A percentile compares a stretch with the other conserved stretches of the same genome.
These are phyloP conservation scores for Octonoba sinensis DNA, from an alignment of 2,888 invertebrate genomes.

Conservation along the genomic window DNA sequence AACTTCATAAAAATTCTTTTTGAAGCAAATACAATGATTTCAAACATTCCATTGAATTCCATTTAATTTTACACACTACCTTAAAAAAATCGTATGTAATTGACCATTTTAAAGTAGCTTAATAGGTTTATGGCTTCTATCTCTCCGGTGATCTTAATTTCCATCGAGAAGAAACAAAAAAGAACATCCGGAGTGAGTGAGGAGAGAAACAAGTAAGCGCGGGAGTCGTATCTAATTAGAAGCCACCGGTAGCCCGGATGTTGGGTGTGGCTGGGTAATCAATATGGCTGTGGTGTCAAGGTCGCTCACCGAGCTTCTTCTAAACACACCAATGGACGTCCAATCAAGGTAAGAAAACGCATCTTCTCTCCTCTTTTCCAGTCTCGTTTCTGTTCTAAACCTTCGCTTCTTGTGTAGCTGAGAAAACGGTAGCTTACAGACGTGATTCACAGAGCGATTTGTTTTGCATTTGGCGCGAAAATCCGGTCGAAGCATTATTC, in stretches of 20 bases:
- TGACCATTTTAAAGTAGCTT: too few relatives aligned
- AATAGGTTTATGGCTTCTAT: too few relatives aligned
- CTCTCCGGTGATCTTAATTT: neutral
- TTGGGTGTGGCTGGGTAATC: conserved; percentile 64
- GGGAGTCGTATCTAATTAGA: conserved; percentile 58
- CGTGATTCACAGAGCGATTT: too few relatives aligned
- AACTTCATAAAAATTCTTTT: too few relatives aligned
- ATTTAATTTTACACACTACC: too few relatives aligned
- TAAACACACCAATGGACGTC: conserved; percentile 37
- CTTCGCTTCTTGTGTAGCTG: neutral
- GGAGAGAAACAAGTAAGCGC: conserved; percentile 34
- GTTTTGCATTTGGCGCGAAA: too few relatives aligned
- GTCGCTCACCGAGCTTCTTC: conserved; percentile 32
- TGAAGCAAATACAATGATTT: too few relatives aligned
- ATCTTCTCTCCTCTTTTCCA: neutral
- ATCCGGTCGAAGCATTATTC: too few relatives aligned
- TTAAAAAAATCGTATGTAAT: too few relatives aligned
- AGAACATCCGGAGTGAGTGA: neutral
- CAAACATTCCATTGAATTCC: too few relatives aligned
- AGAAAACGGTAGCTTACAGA: too few relatives aligned
- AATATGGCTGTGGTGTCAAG: conserved; percentile 63
- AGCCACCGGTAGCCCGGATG: conserved; percentile 62
- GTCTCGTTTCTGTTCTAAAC: neutral
- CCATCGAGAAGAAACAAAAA: neutral
- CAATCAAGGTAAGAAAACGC: conserved; percentile 46